Base-by-base conservation (phyloP, 2,113 vertebrate species). In the Murina feae region DNA sequence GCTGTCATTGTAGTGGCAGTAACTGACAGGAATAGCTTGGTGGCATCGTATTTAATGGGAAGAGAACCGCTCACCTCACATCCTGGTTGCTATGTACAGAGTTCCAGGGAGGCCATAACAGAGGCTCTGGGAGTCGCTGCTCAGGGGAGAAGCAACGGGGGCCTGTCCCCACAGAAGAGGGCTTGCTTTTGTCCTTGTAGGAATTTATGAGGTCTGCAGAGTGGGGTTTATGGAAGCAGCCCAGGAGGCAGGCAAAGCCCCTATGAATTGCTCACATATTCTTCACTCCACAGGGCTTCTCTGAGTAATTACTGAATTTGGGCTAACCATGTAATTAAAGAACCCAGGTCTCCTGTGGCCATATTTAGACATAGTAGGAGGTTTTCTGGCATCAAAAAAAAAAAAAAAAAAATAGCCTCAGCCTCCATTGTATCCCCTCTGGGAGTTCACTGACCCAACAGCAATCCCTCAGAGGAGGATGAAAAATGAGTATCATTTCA, bases 21-120 rank as follows among this genome's bases (percentile, higher is more conserved):
- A 80, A 97, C 44, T 90, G 96, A 92, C 87, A 72, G 23, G 37
- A 97, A 35, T 96, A 96, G 66, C 89, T 95, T 94, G 35, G 44
- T 78, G 88, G 3, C 94, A 97, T 97, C 97, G 79, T 86, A 65
- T 95, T 96, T 97, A 97, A 96, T 88, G 84, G 76, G 81, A 90
- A 96, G 86, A 89, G 49, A 85, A 90, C 44, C 71, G 72, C 86
- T 94, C 93, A 84, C 91, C 55, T 90, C 68, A 44, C 49, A 80
- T 60, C 37, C 91, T 79, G 71, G 94, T 97, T 96, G 91, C 97
- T 97, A 96, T 94, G 91, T 86, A 97, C 60, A 60, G 87, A 82
- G 90, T 63, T 65, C 60, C 6, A 23, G 94, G 92, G 49, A 92
- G 81, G n/a, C 68, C 96, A 94, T 87, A 97, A 96, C 96, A 97